phyloP scores from a whole-genome alignment of 2,113 vertebrate species.

The Tupaia tana region DNA sequence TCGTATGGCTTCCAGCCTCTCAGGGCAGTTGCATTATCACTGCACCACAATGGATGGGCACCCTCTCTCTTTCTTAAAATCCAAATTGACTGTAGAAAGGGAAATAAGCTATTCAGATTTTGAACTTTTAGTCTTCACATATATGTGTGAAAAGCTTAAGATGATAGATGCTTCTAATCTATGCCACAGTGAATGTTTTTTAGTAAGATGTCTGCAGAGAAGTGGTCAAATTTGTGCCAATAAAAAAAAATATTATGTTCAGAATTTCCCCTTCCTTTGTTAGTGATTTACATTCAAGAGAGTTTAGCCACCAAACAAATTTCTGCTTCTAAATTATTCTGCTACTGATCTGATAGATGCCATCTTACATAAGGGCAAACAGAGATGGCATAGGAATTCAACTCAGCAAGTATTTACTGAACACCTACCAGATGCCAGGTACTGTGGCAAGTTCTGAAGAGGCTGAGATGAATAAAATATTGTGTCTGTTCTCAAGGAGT shows the following conservation, averaged over 20 bases:
- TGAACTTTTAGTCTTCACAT: background rate
- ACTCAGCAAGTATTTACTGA: background rate
- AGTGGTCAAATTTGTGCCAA: background rate
- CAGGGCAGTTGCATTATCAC: no score
- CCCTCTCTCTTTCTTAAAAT: background rate
- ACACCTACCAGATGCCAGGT: background rate
- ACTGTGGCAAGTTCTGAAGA: constrained; percentile 16
- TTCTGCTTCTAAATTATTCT: background rate
- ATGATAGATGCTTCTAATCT: background rate
- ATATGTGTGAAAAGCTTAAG: background rate
- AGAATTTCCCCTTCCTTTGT: background rate
- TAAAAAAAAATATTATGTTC: background rate
- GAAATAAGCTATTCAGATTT: background rate
- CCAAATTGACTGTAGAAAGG: background rate
- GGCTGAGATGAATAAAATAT: background rate
- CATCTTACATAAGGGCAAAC: background rate
- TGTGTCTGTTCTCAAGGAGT: background rate
- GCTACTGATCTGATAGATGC: background rate
- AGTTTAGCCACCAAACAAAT: background rate
- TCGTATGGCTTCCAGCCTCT: no score
- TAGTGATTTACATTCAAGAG: background rate
- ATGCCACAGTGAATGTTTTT: background rate
- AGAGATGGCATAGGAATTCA: background rate
- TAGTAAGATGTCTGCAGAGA: background rate
- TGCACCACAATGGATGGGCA: no score